phyloP scores from a whole-genome alignment of 2,888 invertebrate species.

The Drosophila borealis region DNA sequence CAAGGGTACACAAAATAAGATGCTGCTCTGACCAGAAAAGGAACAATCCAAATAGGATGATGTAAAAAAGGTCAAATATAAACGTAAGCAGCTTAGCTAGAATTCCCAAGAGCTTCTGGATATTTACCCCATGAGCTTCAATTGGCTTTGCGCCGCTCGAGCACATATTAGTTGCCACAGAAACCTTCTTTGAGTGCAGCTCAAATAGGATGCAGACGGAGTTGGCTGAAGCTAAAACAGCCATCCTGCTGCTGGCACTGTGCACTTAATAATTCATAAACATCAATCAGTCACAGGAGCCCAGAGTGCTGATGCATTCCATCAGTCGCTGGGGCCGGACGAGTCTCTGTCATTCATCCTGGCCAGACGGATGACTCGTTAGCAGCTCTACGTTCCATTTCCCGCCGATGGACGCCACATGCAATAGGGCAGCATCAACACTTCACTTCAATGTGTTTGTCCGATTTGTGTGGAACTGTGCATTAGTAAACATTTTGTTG shows the following conservation, averaged over 20 bases:
- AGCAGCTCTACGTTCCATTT: constrained; percentile 24
- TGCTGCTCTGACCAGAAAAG: not conserved
- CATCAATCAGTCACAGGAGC: constrained; percentile 66
- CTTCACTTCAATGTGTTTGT: constrained; percentile 33
- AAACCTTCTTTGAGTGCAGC: constrained; percentile 13
- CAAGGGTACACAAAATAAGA: no score
- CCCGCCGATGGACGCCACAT: constrained; percentile 23
- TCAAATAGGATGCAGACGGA: constrained; percentile 28
- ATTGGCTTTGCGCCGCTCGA: not conserved
- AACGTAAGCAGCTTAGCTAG: not conserved
- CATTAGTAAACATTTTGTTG: constrained; percentile 79
- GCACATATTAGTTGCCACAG: not conserved
- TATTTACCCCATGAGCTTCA: not conserved
- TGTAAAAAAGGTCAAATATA: no score
- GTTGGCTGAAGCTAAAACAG: constrained; percentile 3
- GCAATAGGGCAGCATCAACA: constrained; percentile 22
- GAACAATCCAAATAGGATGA: no score
- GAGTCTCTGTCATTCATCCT: constrained; percentile 30
- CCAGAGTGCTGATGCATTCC: constrained; percentile 46
- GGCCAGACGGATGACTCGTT: constrained; percentile 42
- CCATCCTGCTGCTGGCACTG: constrained; percentile 12
- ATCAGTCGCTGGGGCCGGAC: constrained; percentile 24
- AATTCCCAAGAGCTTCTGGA: constrained; percentile 4
- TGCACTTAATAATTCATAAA: constrained; percentile 75
- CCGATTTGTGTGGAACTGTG: constrained; percentile 48